Evolutionary conservation across 1,140 invertebrate species (phyloP).

Genomic region (Papilio polytes): DNA sequence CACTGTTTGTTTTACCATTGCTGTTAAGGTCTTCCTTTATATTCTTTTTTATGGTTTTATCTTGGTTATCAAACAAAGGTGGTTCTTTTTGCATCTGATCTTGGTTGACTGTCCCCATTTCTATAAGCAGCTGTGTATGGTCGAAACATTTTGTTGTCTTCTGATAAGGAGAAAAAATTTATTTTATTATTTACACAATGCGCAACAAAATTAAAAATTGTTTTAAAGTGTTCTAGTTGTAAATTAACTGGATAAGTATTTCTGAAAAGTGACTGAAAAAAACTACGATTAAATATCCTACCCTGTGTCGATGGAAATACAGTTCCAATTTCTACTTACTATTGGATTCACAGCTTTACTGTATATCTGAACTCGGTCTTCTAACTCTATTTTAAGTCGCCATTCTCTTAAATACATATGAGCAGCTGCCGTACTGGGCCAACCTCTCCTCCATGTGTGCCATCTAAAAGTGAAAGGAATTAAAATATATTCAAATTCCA

Average conservation of each 20-base stretch:
- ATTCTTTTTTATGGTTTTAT: conserved; percentile 45
- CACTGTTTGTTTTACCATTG: conserved; percentile 48
- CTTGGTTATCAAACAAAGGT: conserved; percentile 41
- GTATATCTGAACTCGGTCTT: conserved; percentile 69
- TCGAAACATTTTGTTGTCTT: conserved; percentile 78
- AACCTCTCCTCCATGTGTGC: conserved; percentile 76
- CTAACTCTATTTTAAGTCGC: conserved; percentile 74
- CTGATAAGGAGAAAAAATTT: conserved; percentile 53
- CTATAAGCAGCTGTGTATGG: conserved; percentile 66
- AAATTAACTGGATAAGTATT: not conserved
- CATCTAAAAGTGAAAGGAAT: conserved; percentile 54
- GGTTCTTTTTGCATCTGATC: conserved; percentile 42
- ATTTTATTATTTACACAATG: not conserved
- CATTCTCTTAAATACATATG: conserved; percentile 77
- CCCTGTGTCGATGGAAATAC: not conserved
- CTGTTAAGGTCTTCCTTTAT: conserved; percentile 46
- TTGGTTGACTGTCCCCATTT: conserved; percentile 41
- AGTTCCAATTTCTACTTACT: conserved; percentile 51
- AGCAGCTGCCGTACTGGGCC: conserved; percentile 70
- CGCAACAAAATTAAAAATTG: not conserved
- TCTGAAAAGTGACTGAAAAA: not conserved
- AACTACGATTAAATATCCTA: not conserved
- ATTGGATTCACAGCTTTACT: conserved; percentile 72
- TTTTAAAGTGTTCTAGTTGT: too few relatives aligned
- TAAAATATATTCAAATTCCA: not conserved